phyloP scores from a whole-genome alignment of 2,113 vertebrate species.

The Mandrillus leucophaeus region DNA sequence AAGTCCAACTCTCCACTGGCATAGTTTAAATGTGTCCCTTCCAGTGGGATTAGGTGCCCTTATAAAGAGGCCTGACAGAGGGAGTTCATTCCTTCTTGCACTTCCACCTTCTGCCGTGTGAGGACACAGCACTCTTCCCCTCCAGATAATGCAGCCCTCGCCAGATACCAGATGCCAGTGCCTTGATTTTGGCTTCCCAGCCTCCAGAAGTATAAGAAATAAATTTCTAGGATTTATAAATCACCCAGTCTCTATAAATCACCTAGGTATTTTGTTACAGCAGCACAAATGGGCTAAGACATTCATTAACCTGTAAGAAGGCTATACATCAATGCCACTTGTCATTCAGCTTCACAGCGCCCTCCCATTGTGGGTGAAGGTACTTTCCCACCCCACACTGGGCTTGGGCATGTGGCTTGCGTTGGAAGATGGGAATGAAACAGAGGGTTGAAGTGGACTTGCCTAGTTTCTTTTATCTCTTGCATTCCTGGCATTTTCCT shows the following conservation, averaged over 20 bases:
- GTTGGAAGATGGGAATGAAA: not conserved
- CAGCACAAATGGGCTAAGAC: not conserved
- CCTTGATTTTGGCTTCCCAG: not conserved
- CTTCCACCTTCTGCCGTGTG: not conserved
- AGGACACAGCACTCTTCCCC: not conserved
- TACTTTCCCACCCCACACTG: not conserved
- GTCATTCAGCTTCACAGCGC: not conserved
- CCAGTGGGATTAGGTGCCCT: not conserved
- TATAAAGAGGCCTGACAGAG: not conserved
- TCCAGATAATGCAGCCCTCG: not conserved
- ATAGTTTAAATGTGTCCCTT: not conserved
- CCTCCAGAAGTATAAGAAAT: not conserved
- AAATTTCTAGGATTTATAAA: not conserved
- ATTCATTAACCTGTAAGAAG: not conserved
- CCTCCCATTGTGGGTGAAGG: not conserved
- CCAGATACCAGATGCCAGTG: not conserved
- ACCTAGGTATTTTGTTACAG: not conserved
- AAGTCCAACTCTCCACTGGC: not conserved
- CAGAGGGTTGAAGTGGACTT: not conserved
- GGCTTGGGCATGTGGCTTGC: not conserved
- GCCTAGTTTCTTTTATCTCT: not conserved
- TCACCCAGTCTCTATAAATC: not conserved
- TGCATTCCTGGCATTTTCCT: not conserved
- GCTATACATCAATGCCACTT: not conserved
- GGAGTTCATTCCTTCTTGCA: too few species aligned